Evolutionary conservation across 2,797 vertebrate genomes (phyloP).

Genomic region (Anguilla pacifica): DNA sequence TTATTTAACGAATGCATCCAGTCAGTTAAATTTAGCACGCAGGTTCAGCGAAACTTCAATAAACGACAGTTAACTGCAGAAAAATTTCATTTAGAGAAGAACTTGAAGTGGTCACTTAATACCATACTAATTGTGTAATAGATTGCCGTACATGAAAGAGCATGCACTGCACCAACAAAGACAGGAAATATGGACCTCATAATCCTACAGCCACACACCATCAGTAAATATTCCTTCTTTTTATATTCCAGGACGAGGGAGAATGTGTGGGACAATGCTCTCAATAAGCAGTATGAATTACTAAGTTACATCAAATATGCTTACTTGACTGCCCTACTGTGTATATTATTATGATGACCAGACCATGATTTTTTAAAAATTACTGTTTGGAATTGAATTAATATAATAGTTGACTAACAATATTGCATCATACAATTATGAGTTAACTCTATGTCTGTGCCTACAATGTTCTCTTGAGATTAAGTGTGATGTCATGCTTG

Average conservation of each 20-base stretch:
- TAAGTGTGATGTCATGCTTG: slow-evolving; percentile 40
- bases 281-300: not conserved
- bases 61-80: not conserved
- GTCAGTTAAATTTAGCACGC: too few species aligned
- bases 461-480: slow-evolving; percentile 35
- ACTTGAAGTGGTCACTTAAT: not conserved
- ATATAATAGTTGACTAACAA: not conserved
- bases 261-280: not conserved
- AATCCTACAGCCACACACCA: not conserved
- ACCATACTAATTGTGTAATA: not conserved
- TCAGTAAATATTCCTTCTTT: not conserved
- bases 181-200: not conserved
- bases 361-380: not conserved
- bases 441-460: slow-evolving; percentile 20
- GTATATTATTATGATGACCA: not conserved
- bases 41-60: not conserved
- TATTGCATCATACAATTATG: slow-evolving; percentile 20
- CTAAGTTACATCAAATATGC: not conserved
- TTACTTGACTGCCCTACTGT: not conserved
- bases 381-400: slow-evolving; percentile 1
- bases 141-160: not conserved
- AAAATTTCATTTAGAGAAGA: not conserved
- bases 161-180: not conserved
- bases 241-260: not conserved
- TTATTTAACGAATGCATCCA: too few species aligned